These are phyloP conservation scores for Drosophila kanekoi DNA, from an alignment of 2,888 invertebrate genomes.

Conservation along the genomic window DNA sequence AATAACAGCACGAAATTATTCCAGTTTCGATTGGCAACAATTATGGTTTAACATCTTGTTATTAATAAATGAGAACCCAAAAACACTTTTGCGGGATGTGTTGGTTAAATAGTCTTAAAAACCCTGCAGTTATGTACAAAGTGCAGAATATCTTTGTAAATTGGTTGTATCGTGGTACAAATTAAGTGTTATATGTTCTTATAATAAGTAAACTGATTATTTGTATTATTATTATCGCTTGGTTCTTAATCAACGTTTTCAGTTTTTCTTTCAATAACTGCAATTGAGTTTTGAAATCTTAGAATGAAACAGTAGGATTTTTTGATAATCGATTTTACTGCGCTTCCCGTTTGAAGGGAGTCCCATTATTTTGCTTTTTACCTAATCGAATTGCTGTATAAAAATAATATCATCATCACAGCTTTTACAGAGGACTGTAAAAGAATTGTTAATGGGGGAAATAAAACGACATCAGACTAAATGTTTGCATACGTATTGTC, in stretches of 20 bases:
- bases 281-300: background rate
- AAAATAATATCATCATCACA: background rate
- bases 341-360: background rate
- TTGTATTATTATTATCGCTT: background rate
- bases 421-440: background rate
- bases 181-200: background rate
- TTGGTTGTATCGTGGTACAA: too few species aligned
- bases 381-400: background rate
- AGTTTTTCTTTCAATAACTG: background rate
- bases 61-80: too few species aligned
- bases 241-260: background rate
- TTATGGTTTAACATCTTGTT: background rate
- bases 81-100: too few species aligned
- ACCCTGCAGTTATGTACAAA: too few species aligned
- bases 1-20: background rate
- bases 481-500: background rate
- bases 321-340: constrained; percentile 2
- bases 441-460: background rate
- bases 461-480: background rate
- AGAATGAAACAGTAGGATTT: background rate
- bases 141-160: too few species aligned
- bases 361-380: background rate
- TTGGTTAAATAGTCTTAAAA: too few species aligned
- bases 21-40: constrained; percentile 14
- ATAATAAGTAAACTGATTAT: too few species aligned